Percentiles rank a stretch among this genome's conserved stretches.
phyloP scores from a whole-genome alignment of 2,888 invertebrate genomes.

The Pediacus dermestoides region DNA sequence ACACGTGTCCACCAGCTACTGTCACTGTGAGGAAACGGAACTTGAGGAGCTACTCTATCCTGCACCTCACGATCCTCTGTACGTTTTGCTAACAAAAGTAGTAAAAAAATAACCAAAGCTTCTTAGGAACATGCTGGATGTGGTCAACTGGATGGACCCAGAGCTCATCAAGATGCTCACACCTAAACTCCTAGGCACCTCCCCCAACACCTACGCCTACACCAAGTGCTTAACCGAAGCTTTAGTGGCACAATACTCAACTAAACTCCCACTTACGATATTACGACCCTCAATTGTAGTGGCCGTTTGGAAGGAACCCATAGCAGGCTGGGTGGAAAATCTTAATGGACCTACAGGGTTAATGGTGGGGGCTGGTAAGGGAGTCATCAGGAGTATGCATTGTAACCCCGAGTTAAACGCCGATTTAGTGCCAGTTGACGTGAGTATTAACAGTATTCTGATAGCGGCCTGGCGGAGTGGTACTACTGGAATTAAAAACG shows the following conservation, averaged over 20 bases:
- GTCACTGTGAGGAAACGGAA: conserved; percentile 76
- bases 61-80: conserved; percentile 50
- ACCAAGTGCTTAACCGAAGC: conserved; percentile 92
- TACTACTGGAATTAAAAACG: conserved; percentile 21
- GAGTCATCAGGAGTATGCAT: conserved; percentile 81
- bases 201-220: conserved; percentile 94
- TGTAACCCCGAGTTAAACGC: conserved; percentile 60
- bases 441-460: conserved; percentile 75
- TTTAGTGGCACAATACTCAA: conserved; percentile 68
- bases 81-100: conserved; percentile 14
- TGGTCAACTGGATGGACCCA: conserved; percentile 66
- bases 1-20: conserved; percentile 90
- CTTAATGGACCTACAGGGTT: conserved; percentile 86
- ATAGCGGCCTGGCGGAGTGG: conserved; percentile 67
- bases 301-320: conserved; percentile 72
- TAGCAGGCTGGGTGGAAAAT: conserved; percentile 88
- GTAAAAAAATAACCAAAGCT: background rate
- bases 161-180: conserved; percentile 61
- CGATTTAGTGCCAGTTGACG: conserved; percentile 76
- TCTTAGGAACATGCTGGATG: conserved; percentile 57
- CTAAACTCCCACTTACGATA: conserved; percentile 74
- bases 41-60: conserved; percentile 81
- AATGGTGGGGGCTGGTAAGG: conserved; percentile 77
- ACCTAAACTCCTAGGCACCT: conserved; percentile 66
- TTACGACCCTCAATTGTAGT: conserved; percentile 90